Evolutionary conservation across 2,113 vertebrate species (phyloP), one percentile per base, ranked within the genome.

Genomic region (Gavia stellata): DNA sequence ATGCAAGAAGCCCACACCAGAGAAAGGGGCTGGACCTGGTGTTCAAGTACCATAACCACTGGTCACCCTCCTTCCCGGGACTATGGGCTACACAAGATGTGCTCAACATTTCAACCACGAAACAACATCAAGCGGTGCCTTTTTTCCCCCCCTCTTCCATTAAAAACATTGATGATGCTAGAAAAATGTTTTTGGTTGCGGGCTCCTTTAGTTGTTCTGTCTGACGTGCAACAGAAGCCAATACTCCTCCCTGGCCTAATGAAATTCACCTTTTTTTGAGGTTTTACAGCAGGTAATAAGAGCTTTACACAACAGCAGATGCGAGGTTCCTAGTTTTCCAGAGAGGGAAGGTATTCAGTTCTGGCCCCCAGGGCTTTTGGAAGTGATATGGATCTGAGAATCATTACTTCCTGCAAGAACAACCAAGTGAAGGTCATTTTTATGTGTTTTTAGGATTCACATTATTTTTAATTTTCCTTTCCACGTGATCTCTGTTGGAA

Each of bases 391-490:
- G 81, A 95, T 94, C 95, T 94, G 79, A 90, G 52, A 83, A 92
- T 67, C 74, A 59, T 94, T 85, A 81, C 38, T 85, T 83, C 56
- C 56, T 78, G 34, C 68, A 86, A 87, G 78, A 90, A 89, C 70
- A 94, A 91, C 55, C 62, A 44, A 85, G 40, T 52, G 58, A 95
- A 94, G 93, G 93, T 95, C 74, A 93, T 67, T 94, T 87, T 55
- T 38, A 95, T 18, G 55, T 38, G 24, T 3, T 72, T 92, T 79
- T 63, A 83, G 70, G 81, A 96, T 88, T 90, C 10, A 14, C 85
- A 12, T 92, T 74, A 85, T 77, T 96, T 94, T 92, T 71, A 28
- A 77, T 90, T 91, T 86, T 93, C 81, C 55, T 83, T 95, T 91
- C 26, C 84, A 93, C 19, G 2, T n/a, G 17, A 88, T n/a, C 42